Base-by-base conservation (phyloP, 2,113 vertebrate genomes). In the Hemichromis elongatus region DNA sequence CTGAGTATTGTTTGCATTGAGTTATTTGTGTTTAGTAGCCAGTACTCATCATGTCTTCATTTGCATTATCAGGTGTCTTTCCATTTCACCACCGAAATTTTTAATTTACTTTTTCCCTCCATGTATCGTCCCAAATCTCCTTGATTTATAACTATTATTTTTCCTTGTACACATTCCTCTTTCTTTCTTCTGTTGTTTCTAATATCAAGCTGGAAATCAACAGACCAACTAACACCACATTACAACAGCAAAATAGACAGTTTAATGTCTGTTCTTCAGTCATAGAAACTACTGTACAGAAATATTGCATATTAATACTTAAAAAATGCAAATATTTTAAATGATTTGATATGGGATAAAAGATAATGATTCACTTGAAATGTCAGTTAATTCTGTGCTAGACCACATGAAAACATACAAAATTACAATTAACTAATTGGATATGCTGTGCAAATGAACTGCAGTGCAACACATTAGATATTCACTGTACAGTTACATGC, bases 21-120 rank as follows among this genome's bases (percentile, higher is more conserved):
- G 37, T 86, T 91, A 88, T 91, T 83, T 90, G 61, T 92, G 89
- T 93, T 94, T 92, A 89, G 55, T 40, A 52, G 14, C 37, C 83
- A 66, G 63, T 83, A 83, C 57, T 56, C 85, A 68, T 59, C 56
- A 82, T 78, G 13, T 5, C 18, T 21, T 18, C 14, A 40, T 28
- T 8, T 5, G 42, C 14, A 14, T 77, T 52, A 81, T 78, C 52
- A 52, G 30, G 47, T 54, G 11, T 33, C 18, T 61, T 79, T 83
- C 54, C 61, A 61, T 19, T 37, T 37, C 53, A 14, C 9, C n/a
- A 33, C 37, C 19, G 26, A 18, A 5, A 5, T 28, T 83, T 81
- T 24, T 26, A 53, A n/a, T 61, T 28, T 53, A n/a, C 78, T 47
- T 26, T 16, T 26, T 16, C 21, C 42, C 50, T 79, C 53, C 18